A percentile compares a stretch with the other conserved stretches of the same genome.
Conservation (phyloP, 2,797 vertebrate genomes). For the Sebastes umbrosus region DNA sequence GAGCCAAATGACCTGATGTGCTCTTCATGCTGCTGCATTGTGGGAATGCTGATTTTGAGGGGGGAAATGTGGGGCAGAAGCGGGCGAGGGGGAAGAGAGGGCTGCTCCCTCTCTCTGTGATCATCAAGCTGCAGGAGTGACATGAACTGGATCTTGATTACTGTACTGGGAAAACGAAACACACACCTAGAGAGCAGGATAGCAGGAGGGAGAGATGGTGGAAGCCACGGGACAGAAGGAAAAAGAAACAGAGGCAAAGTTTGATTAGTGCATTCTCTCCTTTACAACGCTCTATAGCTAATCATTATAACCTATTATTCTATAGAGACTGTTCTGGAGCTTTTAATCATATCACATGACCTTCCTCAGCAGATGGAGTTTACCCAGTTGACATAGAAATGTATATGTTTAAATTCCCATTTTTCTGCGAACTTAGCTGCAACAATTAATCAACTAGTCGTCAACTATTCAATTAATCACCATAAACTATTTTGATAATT, state of each 20-base stretch:
- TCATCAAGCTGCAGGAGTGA: slow-evolving; percentile 88
- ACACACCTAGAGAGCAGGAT: slow-evolving; percentile 85
- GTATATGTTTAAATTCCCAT: neutral
- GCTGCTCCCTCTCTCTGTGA: slow-evolving; percentile 82
- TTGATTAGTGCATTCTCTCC: neutral
- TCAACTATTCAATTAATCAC: too few species aligned
- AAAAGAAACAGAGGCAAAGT: neutral
- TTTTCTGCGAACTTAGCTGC: neutral
- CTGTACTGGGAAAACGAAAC: slow-evolving; percentile 96
- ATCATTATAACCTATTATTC: neutral
- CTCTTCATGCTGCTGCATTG: slow-evolving; percentile 85
- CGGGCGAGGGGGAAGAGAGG: slow-evolving; percentile 85
- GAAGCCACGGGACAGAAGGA: neutral
- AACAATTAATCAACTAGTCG: too few species aligned
- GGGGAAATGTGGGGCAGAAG: slow-evolving; percentile 97
- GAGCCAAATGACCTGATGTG: slow-evolving; percentile 91
- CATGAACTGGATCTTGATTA: slow-evolving; percentile 97
- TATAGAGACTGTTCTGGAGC: neutral
- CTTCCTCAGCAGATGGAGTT: neutral
- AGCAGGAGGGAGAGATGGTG: neutral
- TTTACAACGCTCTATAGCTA: neutral
- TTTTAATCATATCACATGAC: neutral
- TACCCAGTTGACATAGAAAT: neutral
- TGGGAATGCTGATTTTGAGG: slow-evolving; percentile 97
- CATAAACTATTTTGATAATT: too few species aligned